Evolutionary conservation across 2,113 vertebrate species (phyloP), one percentile per base, ranked within the genome.

Genomic region (Callaeas wilsoni): DNA sequence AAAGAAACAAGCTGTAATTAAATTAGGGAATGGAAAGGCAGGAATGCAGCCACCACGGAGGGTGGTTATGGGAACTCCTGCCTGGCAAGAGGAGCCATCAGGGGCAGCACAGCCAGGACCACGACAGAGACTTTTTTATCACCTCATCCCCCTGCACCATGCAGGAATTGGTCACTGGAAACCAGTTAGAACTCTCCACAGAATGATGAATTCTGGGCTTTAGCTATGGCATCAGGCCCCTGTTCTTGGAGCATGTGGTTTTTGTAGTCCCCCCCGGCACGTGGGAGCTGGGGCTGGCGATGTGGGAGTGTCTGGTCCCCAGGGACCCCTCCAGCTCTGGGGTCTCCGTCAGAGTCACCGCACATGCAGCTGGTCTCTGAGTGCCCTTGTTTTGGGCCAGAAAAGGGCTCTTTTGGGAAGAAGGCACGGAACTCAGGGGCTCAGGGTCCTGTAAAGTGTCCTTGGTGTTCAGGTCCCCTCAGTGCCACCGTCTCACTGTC

Each of bases 191-290:
- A 13, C 35, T 62, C 39, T 80, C 3, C 2, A 6, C 0, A 8
- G 16, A 23, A 56, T 23, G n/a, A 44, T 14, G 23, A 32, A 10
- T 82, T 46, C 29, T 15, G 56, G 57, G 17, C 0, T 42, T 83
- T 22, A 29, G 17, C 39, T 37, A 0, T 6, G 46, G 35, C 3
- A 53, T 8, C 26, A 39, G 49, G 1, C 19, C 22, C 57, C 50
- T 55, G 29, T 9, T 42, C 30, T 39, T 5, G 2, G 6, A 70
- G 6, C 10, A 9, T 4, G 56, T 12, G 47, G 12, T 67, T 70
- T 67, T 88, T 3, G 0, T 2, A 19, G 29, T 42, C 6, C 52
- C 11, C 42, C 5, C 8, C 0, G 0, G 16, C 41, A 42, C 0
- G 1, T 0, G 15, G 50, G 35, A 50, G 8, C 26, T 33, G n/a